These are phyloP conservation scores for Kryptolebias ocellatus DNA, from an alignment of 2,797 vertebrate species.

Conservation along the genomic window DNA sequence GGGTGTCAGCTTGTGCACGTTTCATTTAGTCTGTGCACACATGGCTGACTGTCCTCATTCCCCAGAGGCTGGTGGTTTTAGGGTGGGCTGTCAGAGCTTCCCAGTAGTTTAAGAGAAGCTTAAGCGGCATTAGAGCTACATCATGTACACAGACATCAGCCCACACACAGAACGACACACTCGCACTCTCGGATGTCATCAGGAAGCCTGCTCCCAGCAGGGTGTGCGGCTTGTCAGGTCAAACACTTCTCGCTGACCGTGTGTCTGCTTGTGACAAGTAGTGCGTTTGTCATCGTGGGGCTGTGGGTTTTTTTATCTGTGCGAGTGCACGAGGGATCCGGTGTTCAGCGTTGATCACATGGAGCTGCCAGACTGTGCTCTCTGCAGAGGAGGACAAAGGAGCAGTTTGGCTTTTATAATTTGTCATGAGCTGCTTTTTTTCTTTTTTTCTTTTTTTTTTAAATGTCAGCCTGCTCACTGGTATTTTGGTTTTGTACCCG, in stretches of 20 bases:
- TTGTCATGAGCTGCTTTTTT: constrained; percentile 25
- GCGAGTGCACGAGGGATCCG: constrained; percentile 27
- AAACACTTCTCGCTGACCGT: constrained; percentile 39
- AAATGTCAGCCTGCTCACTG: constrained; percentile 65
- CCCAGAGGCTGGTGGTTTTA: constrained; percentile 47
- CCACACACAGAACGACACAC: constrained; percentile 45
- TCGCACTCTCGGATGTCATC: constrained; percentile 23
- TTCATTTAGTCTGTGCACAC: constrained; percentile 37
- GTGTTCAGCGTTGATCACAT: constrained; percentile 47
- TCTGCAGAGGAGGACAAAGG: constrained; percentile 12
- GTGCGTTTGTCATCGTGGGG: constrained; percentile 7
- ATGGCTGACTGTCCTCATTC: constrained; percentile 38
- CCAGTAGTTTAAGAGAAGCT: constrained; percentile 62
- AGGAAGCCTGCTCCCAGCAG: constrained; percentile 47
- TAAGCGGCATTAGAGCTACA: constrained; percentile 58
- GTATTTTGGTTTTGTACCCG: constrained; percentile 55
- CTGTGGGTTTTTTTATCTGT: constrained; percentile 26
- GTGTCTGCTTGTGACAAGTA: constrained; percentile 24
- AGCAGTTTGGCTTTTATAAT: constrained; percentile 37
- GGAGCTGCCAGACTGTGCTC: constrained; percentile 27
- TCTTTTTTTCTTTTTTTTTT: constrained; percentile 3
- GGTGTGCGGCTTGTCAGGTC: constrained; percentile 59
- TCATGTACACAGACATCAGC: constrained; percentile 46
- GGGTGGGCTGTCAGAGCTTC: constrained; percentile 46
- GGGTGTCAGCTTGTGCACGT: constrained; percentile 2